A percentile compares a stretch with the other conserved stretches of the same genome.
phyloP scores from a whole-genome alignment of 1,140 invertebrate species.

The Lethrus apterus region DNA sequence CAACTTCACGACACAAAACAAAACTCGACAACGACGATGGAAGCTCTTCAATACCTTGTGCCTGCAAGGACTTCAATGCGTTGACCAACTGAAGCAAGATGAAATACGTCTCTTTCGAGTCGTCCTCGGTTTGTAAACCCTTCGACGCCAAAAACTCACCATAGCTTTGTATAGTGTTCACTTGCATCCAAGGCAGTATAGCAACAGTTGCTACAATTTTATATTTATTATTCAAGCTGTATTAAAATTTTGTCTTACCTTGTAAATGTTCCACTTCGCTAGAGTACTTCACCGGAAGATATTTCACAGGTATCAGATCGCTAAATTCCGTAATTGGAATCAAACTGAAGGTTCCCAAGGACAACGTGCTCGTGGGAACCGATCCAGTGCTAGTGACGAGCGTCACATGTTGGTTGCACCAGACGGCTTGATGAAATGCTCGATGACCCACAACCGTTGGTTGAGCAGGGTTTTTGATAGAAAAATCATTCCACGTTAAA shows the following conservation, averaged over 20 bases:
- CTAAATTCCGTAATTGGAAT: conserved; percentile 70
- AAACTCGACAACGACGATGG: conserved; percentile 59
- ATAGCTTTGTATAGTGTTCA: conserved; percentile 61
- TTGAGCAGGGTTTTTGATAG: conserved; percentile 46
- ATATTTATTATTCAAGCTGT: not conserved
- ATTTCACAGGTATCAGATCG: conserved; percentile 61
- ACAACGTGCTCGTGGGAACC: conserved; percentile 34
- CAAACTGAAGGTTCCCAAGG: conserved; percentile 52
- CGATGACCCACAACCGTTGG: conserved; percentile 57
- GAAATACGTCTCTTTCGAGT: conserved; percentile 48
- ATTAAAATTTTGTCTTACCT: conserved; percentile 42
- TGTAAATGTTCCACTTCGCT: conserved; percentile 52
- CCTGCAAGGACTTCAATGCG: conserved; percentile 73
- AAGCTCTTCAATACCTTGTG: conserved; percentile 71
- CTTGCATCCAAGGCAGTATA: conserved; percentile 59
- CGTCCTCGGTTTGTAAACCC: conserved; percentile 31
- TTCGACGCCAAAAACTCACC: conserved; percentile 48
- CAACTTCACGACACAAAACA: conserved; percentile 48
- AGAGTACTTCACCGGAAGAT: conserved; percentile 42
- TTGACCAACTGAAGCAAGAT: conserved; percentile 73
- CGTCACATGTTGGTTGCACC: conserved; percentile 62
- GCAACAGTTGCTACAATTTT: conserved; percentile 61
- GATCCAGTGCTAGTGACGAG: conserved; percentile 57
- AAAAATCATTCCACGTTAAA: conserved; percentile 62
- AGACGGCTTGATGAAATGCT: conserved; percentile 63